Conservation (phyloP, 2,797 vertebrate genomes). For the Rhincodon typus region DNA sequence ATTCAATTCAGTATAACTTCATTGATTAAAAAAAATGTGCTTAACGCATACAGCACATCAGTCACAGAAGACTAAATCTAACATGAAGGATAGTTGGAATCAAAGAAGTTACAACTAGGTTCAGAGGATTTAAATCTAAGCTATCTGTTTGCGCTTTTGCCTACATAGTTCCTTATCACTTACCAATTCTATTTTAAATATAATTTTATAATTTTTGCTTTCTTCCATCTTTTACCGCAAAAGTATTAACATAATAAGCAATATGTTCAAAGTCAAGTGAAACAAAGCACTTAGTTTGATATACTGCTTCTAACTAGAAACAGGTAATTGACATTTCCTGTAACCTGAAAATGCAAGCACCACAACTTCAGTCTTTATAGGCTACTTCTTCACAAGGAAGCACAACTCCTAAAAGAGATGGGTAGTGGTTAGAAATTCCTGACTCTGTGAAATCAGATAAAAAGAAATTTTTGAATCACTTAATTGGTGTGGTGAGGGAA, state of each 20-base stretch:
- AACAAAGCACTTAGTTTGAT: neutral
- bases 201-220: neutral
- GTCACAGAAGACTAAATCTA: neutral
- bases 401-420: neutral
- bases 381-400: neutral
- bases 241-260: neutral
- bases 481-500: neutral
- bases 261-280: neutral
- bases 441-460: too few species aligned
- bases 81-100: neutral
- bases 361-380: neutral
- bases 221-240: neutral
- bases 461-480: neutral
- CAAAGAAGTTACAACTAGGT: neutral
- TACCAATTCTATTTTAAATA: neutral
- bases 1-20: neutral
- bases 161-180: neutral
- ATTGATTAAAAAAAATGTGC: neutral
- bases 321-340: neutral
- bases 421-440: neutral
- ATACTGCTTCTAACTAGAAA: neutral
- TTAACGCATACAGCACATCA: neutral
- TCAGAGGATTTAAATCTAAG: neutral
- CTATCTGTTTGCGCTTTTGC: neutral
- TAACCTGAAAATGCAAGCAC: neutral